A percentile compares a stretch with the other conserved stretches of the same genome.
Evolutionary conservation across 1,140 invertebrate species (phyloP).

Genomic region (Pomacea maculata): DNA sequence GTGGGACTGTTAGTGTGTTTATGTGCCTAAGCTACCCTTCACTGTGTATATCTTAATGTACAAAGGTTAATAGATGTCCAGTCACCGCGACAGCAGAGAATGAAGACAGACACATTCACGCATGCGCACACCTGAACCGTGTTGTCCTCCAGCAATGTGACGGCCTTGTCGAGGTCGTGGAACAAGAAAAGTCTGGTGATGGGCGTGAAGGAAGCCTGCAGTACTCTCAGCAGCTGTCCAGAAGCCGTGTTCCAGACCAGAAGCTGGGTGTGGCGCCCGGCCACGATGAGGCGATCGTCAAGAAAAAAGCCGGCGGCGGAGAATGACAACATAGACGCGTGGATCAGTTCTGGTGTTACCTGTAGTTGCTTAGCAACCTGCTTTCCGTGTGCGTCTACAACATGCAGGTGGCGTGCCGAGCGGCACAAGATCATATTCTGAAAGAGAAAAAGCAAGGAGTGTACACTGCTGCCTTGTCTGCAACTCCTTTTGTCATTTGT

Average conservation of each 20-base stretch:
- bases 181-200: conserved; percentile 49
- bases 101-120: background rate
- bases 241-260: conserved; percentile 53
- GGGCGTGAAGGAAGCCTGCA: conserved; percentile 44
- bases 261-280: conserved; percentile 44
- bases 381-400: conserved; percentile 40
- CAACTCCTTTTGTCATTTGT: background rate
- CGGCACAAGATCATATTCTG: conserved; percentile 46
- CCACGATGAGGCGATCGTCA: conserved; percentile 50
- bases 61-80: too few relatives aligned
- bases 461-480: conserved; percentile 32
- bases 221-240: conserved; percentile 46
- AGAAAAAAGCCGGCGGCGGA: conserved; percentile 51
- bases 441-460: background rate
- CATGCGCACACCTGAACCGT: conserved; percentile 39
- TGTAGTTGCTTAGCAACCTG: conserved; percentile 35
- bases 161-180: conserved; percentile 48
- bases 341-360: conserved; percentile 45
- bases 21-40: too few relatives aligned
- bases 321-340: conserved; percentile 48
- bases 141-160: conserved; percentile 49
- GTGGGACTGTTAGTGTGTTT: too few relatives aligned
- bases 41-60: too few relatives aligned
- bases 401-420: conserved; percentile 39
- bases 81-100: background rate